Evolutionary conservation across 2,113 vertebrate species (phyloP).

Genomic region (Eleginops maclovinus): DNA sequence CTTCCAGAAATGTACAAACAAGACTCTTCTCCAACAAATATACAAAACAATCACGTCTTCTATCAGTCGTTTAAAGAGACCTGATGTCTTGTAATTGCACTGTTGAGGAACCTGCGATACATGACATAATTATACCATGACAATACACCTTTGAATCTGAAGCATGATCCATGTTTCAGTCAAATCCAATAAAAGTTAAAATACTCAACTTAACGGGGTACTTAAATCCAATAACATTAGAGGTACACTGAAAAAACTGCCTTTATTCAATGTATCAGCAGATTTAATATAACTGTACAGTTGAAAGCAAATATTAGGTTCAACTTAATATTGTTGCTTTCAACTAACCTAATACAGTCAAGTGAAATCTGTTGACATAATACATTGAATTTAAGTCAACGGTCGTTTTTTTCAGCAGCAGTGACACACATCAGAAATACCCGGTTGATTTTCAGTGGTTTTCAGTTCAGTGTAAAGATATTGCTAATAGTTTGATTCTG

Average conservation of each 20-base stretch:
- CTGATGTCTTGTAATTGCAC: neutral
- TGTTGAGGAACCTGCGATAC: too few relatives aligned
- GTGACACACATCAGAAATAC: neutral
- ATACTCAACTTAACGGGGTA: neutral
- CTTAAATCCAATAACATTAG: constrained; percentile 4
- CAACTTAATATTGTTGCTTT: too few relatives aligned
- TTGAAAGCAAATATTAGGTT: too few relatives aligned
- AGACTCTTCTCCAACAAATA: neutral
- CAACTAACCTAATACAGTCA: too few relatives aligned
- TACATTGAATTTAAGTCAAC: too few relatives aligned
- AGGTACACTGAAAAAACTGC: neutral
- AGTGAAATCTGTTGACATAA: too few relatives aligned
- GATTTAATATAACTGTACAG: too few relatives aligned
- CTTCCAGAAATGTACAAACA: constrained; percentile 7
- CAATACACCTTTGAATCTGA: too few relatives aligned
- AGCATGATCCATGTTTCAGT: neutral
- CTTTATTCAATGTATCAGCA: too few relatives aligned
- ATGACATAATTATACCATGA: too few relatives aligned
- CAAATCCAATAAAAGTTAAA: constrained; percentile 3
- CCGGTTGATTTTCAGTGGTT: neutral
- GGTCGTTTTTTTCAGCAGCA: neutral
- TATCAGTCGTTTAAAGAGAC: neutral
- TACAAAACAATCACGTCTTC: neutral
- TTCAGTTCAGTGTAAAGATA: constrained; percentile 20
- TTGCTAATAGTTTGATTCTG: constrained; percentile 13